These are phyloP conservation scores for Picus viridis DNA, from an alignment of 2,797 vertebrate genomes.

Conservation along the genomic window DNA sequence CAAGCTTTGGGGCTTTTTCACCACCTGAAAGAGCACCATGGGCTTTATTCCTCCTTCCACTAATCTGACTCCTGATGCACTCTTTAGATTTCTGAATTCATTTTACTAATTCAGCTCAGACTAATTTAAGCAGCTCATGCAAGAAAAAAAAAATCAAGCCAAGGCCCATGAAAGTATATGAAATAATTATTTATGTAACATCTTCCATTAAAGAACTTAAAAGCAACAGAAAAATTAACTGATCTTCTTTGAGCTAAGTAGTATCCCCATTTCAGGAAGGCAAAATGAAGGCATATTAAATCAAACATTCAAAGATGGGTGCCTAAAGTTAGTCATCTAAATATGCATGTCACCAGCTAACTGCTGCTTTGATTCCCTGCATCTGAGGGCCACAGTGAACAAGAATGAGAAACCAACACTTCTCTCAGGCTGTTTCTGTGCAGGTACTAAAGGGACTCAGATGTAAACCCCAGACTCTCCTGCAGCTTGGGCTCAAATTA, in stretches of 20 bases:
- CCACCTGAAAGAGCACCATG: background rate
- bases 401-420: background rate
- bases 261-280: background rate
- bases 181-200: constrained; percentile 50
- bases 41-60: background rate
- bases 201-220: constrained; percentile 40
- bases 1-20: background rate
- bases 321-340: background rate
- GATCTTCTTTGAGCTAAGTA: constrained; percentile 3
- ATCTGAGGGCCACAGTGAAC: background rate
- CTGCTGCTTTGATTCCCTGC: background rate
- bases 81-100: constrained; percentile 7
- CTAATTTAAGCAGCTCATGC: background rate
- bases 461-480: background rate
- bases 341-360: background rate
- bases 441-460: background rate
- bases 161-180: background rate
- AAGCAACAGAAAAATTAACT: constrained; percentile 33
- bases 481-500: background rate
- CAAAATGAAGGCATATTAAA: constrained; percentile 18
- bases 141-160: background rate
- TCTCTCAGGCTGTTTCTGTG: background rate
- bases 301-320: background rate
- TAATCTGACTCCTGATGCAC: background rate
- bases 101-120: background rate